Evolutionary conservation across 2,797 vertebrate genomes (phyloP).

Genomic region (Austrolebias charrua): DNA sequence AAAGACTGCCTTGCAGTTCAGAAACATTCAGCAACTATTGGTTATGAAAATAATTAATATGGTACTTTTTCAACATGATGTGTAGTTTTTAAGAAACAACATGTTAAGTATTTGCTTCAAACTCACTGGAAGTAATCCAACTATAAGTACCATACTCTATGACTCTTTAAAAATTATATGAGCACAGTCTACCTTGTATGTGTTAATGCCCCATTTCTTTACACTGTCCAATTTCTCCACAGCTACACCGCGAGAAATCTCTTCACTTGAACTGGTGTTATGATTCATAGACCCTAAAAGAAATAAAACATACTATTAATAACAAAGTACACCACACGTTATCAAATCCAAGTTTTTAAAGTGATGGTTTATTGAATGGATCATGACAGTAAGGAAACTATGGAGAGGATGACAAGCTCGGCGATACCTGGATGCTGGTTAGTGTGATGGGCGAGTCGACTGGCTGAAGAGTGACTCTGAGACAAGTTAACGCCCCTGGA

Average conservation of each 20-base stretch:
- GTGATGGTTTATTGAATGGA: conserved; percentile 5
- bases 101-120: too few relatives aligned
- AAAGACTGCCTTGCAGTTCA: too few relatives aligned
- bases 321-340: not conserved
- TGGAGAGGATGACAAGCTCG: conserved; percentile 32
- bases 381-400: conserved; percentile 26
- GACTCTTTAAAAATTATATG: too few relatives aligned
- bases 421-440: conserved; percentile 77
- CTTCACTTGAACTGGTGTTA: conserved; percentile 81
- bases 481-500: conserved; percentile 70
- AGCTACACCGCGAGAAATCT: conserved; percentile 88
- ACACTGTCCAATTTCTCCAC: conserved; percentile 96
- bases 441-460: conserved; percentile 72
- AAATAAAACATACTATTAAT: not conserved
- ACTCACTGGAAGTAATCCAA: not conserved
- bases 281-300: conserved; percentile 82
- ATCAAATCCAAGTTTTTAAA: not conserved
- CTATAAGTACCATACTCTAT: too few relatives aligned
- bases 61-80: too few relatives aligned
- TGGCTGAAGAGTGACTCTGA: conserved; percentile 75
- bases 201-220: conserved; percentile 98
- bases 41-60: too few relatives aligned
- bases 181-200: conserved; percentile 86
- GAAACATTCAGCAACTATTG: too few relatives aligned
- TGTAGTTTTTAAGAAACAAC: too few relatives aligned